These are phyloP conservation scores for Polyergus mexicanus DNA, from an alignment of 1,140 invertebrate species.

Conservation along the genomic window DNA sequence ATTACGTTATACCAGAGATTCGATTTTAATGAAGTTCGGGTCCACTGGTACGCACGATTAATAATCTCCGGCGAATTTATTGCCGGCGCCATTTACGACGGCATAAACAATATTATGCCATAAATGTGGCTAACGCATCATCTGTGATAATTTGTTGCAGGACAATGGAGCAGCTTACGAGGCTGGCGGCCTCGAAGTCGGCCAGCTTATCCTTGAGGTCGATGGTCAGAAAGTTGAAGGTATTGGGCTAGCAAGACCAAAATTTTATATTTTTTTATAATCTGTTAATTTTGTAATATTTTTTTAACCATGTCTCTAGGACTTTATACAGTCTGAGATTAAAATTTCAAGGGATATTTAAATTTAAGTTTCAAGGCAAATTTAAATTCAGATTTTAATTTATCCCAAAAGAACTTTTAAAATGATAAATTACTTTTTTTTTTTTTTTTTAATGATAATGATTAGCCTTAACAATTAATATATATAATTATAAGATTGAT, in stretches of 20 bases:
- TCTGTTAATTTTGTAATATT: no score
- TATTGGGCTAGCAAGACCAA: conserved; percentile 79
- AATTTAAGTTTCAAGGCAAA: no score
- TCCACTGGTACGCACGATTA: conserved; percentile 31
- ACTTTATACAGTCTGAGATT: neutral
- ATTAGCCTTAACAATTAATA: neutral
- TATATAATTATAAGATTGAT: no score
- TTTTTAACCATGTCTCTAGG: no score
- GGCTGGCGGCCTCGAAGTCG: conserved; percentile 96
- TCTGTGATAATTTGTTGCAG: conserved; percentile 86
- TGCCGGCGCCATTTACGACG: conserved; percentile 30
- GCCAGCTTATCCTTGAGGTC: conserved; percentile 97
- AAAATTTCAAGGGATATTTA: neutral
- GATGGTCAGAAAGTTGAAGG: conserved; percentile 96
- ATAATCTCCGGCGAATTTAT: conserved; percentile 53
- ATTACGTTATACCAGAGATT: neutral
- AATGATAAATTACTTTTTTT: neutral
- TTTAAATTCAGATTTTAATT: neutral
- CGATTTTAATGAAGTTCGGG: conserved; percentile 25
- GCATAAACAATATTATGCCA: conserved; percentile 56
- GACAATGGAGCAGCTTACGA: conserved; percentile 97
- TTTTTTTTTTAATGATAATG: neutral
- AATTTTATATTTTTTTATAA: neutral
- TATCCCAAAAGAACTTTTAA: neutral
- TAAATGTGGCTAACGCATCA: conserved; percentile 51